A percentile compares a stretch with the other conserved stretches of the same genome.
These are phyloP conservation scores for Amphiprion percula DNA, from an alignment of 2,113 vertebrate genomes.

Conservation along the genomic window DNA sequence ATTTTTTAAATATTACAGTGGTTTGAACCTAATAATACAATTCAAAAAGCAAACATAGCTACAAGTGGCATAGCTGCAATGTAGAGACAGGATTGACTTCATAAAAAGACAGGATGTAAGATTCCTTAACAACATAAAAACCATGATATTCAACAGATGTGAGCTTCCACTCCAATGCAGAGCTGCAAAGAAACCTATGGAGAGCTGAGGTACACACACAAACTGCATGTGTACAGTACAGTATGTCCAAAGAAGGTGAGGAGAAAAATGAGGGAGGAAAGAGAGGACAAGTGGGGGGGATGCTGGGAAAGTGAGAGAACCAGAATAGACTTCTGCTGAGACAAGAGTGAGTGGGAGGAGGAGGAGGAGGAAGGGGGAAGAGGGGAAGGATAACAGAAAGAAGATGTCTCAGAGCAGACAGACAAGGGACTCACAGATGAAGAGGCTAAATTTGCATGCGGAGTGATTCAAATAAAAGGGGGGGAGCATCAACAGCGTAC, in stretches of 20 bases:
- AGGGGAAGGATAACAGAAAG: neutral
- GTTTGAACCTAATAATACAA: too few relatives aligned
- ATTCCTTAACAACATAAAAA: neutral
- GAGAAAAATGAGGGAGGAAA: slow-evolving; percentile 29
- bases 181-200: slow-evolving; percentile 15
- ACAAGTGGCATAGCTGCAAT: neutral
- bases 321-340: slow-evolving; percentile 66
- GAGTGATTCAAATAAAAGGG: slow-evolving; percentile 43
- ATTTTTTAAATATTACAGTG: too few relatives aligned
- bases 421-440: slow-evolving; percentile 26
- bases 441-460: slow-evolving; percentile 56
- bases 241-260: slow-evolving; percentile 27
- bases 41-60: neutral
- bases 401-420: slow-evolving; percentile 50
- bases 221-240: slow-evolving; percentile 7
- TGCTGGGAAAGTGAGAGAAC: slow-evolving; percentile 66
- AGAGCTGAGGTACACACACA: slow-evolving; percentile 16
- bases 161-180: slow-evolving; percentile 29
- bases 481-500: slow-evolving; percentile 74
- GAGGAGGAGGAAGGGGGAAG: slow-evolving; percentile 12
- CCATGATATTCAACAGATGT: slow-evolving; percentile 59
- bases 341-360: slow-evolving; percentile 32
- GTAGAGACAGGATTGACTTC: neutral
- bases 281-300: slow-evolving; percentile 36
- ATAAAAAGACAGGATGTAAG: neutral